Base-by-base conservation (phyloP, 2,113 vertebrate species). In the Dicrurus megarhynchus region DNA sequence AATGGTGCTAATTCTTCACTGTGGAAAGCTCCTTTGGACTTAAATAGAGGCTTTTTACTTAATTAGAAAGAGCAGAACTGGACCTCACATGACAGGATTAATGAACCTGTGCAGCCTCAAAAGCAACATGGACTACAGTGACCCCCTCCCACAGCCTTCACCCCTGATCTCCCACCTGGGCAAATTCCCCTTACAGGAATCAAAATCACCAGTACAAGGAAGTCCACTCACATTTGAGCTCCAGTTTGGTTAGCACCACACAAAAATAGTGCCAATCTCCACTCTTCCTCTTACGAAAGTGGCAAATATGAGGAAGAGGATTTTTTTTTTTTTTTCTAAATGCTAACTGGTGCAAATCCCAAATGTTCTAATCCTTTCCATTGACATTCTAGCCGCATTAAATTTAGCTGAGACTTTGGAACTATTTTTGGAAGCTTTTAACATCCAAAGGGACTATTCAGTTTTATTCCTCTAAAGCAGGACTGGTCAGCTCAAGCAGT, bases 351-450 rank as follows among this genome's bases (percentile, higher is more conserved):
- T 94, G 28, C 92, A 96, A 96, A 95, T 97, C 94, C 89, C 86
- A 87, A 93, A 82, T 26, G 73, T 91, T 89, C 92, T 93, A 96
- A 96, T 94, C 92, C 81, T 86, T 92, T 65, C 94, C 87, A 94
- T 69, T 90, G 92, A 91, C 94, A 95, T 95, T 92, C 74, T 93
- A 93, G 56, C 81, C 11, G 19, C 83, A 94, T 96, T 97, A 95
- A 93, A 92, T 97, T 95, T 85, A 96, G 92, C 92, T 87, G 80
- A 92, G 89, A 88, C 84, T 96, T 82, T 73, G 77, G 37, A 93
- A 89, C 95, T 96, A 94, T 96, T 95, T 95, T 90, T 85, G 89
- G 95, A 93, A 96, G 93, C 95, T 96, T 96, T 97, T 91, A 94
- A 55, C 87, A 93, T 94, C 87, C 79, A 77, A 83, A 93, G 71